Evolutionary conservation across 2,797 vertebrate species (phyloP).

Genomic region (Falco naumanni): DNA sequence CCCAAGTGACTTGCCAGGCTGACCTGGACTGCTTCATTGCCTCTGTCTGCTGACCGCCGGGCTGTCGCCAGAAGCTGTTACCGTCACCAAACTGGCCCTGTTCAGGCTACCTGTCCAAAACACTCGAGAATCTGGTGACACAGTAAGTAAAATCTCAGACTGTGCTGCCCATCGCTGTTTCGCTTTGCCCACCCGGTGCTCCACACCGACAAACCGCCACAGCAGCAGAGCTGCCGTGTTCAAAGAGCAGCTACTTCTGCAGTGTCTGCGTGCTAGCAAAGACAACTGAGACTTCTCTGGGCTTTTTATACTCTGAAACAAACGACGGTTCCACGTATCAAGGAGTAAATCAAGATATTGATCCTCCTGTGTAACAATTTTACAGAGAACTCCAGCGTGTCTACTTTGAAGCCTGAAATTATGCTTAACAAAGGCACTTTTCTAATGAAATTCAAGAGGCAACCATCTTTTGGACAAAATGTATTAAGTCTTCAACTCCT

Average conservation of each 20-base stretch:
- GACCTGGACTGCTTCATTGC: neutral
- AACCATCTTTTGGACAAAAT: neutral
- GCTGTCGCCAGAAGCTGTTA: neutral
- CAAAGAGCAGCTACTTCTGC: neutral
- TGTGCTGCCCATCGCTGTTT: accelerated
- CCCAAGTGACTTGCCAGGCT: neutral
- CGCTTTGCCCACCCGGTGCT: accelerated
- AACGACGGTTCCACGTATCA: neutral
- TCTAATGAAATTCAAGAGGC: neutral
- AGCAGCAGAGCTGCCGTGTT: neutral
- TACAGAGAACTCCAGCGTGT: neutral
- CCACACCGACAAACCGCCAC: neutral
- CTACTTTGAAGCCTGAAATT: neutral
- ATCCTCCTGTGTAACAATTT: neutral
- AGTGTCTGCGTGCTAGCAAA: accelerated
- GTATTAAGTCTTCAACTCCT: neutral
- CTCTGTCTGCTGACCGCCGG: neutral
- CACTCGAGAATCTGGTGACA: neutral
- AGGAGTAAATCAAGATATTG: neutral
- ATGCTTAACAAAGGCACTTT: neutral
- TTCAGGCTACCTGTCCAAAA: neutral
- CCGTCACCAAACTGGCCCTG: neutral
- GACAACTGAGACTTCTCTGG: neutral
- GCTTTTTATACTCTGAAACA: neutral
- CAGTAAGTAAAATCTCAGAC: neutral